Evolutionary conservation across 2,888 invertebrate genomes (phyloP).

Genomic region (Ischnus inquisitorius): DNA sequence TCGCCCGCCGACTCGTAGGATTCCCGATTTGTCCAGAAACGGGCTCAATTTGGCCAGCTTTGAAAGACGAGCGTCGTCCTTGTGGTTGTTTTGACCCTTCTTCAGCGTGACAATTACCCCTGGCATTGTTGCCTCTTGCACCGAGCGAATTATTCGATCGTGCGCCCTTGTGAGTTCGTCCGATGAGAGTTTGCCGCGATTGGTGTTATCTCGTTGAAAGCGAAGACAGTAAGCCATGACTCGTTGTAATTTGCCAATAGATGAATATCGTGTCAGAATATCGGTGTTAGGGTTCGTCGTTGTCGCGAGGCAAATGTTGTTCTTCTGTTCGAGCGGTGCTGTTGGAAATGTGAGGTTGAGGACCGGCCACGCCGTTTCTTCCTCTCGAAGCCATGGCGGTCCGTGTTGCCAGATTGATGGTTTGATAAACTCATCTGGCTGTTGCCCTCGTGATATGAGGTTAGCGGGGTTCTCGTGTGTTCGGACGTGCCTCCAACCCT

Average conservation of each 20-base stretch:
- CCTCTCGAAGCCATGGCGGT: slow-evolving; percentile 44
- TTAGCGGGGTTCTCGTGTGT: slow-evolving; percentile 58
- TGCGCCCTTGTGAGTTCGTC: not conserved
- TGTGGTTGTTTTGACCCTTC: not conserved
- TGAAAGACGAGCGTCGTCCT: not conserved
- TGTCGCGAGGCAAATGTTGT: not conserved
- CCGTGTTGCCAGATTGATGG: slow-evolving; percentile 42
- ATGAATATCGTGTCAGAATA: slow-evolving; percentile 10
- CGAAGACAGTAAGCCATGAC: slow-evolving; percentile 53
- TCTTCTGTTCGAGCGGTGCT: not conserved
- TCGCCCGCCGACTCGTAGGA: slow-evolving; percentile 73
- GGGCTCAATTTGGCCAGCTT: slow-evolving; percentile 66
- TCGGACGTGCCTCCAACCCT: slow-evolving; percentile 40
- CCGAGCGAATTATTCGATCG: not conserved
- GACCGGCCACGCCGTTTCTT: slow-evolving; percentile 7
- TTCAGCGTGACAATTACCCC: not conserved
- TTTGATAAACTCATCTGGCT: slow-evolving; percentile 9
- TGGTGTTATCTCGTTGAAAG: slow-evolving; percentile 10
- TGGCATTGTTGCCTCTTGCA: not conserved
- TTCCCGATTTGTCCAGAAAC: slow-evolving; percentile 68
- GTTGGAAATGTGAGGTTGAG: not conserved
- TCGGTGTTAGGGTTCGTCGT: not conserved
- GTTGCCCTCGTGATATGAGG: slow-evolving; percentile 44
- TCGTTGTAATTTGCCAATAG: slow-evolving; percentile 19
- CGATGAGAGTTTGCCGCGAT: not conserved